These are phyloP conservation scores for Heliangelus exortis DNA, from an alignment of 2,797 vertebrate species.

Conservation along the genomic window DNA sequence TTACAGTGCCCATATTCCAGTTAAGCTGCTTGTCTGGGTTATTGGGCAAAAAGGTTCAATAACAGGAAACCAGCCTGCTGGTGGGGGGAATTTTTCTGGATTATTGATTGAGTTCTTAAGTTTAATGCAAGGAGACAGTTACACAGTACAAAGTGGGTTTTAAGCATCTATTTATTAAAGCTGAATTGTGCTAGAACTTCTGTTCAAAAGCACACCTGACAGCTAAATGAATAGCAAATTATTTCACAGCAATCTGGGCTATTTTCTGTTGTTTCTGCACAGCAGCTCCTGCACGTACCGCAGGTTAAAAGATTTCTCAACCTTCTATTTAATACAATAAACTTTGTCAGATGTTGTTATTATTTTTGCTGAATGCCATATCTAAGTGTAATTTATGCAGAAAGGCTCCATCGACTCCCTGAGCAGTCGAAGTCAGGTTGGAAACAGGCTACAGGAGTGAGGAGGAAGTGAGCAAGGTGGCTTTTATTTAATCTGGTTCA, in stretches of 20 bases:
- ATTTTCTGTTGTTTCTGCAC: conserved; percentile 35
- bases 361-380: conserved; percentile 27
- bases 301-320: conserved; percentile 58
- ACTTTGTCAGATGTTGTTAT: conserved; percentile 65
- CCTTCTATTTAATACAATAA: conserved; percentile 64
- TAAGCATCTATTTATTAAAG: conserved; percentile 56
- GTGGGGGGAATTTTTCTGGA: not conserved
- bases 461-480: conserved; percentile 17
- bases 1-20: not conserved
- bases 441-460: not conserved
- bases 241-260: conserved; percentile 14
- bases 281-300: not conserved
- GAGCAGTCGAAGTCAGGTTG: not conserved
- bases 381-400: not conserved
- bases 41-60: not conserved
- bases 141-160: not conserved
- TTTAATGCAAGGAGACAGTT: conserved; percentile 2
- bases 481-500: conserved; percentile 64
- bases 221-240: conserved; percentile 52
- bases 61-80: not conserved
- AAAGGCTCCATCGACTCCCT: conserved; percentile 23
- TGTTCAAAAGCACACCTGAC: conserved; percentile 29
- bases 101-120: not conserved
- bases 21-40: not conserved
- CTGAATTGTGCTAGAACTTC: not conserved